phyloP scores from a whole-genome alignment of 1,140 invertebrate genomes.

The Macrocentrus cingulum region DNA sequence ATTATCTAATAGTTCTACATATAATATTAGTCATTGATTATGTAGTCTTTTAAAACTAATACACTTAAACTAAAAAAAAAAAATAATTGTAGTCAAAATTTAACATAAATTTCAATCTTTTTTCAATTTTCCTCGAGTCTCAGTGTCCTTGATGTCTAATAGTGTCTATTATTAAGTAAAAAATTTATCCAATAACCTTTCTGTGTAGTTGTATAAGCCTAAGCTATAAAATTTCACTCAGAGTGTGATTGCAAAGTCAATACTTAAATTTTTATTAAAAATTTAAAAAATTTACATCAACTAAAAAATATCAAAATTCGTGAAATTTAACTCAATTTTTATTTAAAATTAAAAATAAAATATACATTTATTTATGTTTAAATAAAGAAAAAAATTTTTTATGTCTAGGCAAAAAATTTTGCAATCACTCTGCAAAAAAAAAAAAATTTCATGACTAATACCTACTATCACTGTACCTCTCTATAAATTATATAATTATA shows the following conservation, averaged over 20 bases:
- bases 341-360: conserved; percentile 6
- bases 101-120: conserved; percentile 31
- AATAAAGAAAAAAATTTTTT: conserved; percentile 14
- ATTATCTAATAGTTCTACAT: background rate
- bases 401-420: conserved; percentile 40
- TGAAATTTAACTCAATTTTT: too few relatives aligned
- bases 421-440: conserved; percentile 46
- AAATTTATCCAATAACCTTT: too few relatives aligned
- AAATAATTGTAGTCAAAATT: conserved; percentile 17
- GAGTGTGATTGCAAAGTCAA: conserved; percentile 45
- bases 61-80: too few relatives aligned
- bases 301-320: too few relatives aligned
- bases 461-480: too few relatives aligned
- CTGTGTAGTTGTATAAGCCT: too few relatives aligned
- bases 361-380: background rate
- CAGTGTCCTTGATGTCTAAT: conserved; percentile 58
- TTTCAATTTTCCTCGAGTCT: conserved; percentile 49
- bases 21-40: conserved; percentile 17
- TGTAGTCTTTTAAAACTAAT: conserved; percentile 13
- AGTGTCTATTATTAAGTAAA: conserved; percentile 41
- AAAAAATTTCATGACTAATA: conserved; percentile 39
- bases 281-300: too few relatives aligned
- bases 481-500: too few relatives aligned
- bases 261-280: too few relatives aligned
- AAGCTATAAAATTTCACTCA: conserved; percentile 10